These are phyloP conservation scores for Torymus texanus DNA, from an alignment of 2,888 invertebrate genomes.

Conservation along the genomic window DNA sequence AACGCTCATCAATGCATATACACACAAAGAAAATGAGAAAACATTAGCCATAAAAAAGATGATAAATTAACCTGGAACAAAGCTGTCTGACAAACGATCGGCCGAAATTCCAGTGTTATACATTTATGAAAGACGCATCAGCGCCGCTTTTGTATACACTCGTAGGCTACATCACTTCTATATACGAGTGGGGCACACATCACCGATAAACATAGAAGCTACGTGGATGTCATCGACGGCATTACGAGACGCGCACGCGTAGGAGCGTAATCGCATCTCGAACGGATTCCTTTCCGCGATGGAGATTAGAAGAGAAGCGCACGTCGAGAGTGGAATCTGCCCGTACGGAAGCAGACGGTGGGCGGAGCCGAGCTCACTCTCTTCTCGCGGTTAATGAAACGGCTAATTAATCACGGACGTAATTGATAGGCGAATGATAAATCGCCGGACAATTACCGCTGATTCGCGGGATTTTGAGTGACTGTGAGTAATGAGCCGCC, in stretches of 20 bases:
- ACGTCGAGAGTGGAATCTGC: neutral
- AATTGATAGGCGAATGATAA: slow-evolving; percentile 52
- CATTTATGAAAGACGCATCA: too few relatives aligned
- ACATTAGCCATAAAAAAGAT: too few relatives aligned
- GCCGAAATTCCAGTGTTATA: too few relatives aligned
- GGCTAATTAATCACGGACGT: slow-evolving; percentile 48
- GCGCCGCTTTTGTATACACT: too few relatives aligned
- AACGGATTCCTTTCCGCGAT: too few relatives aligned
- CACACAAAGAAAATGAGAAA: too few relatives aligned
- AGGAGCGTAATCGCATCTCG: neutral
- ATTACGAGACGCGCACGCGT: neutral
- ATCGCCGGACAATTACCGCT: slow-evolving; percentile 42
- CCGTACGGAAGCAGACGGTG: slow-evolving; percentile 27
- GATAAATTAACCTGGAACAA: too few relatives aligned
- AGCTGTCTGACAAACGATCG: too few relatives aligned
- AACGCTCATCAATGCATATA: too few relatives aligned
- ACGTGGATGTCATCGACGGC: slow-evolving; percentile 13
- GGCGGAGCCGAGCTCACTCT: slow-evolving; percentile 14
- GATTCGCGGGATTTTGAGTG: slow-evolving; percentile 46
- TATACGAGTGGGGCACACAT: neutral
- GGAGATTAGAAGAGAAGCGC: too few relatives aligned
- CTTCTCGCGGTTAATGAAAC: slow-evolving; percentile 37
- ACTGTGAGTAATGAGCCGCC: slow-evolving; percentile 46
- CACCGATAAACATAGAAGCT: neutral
- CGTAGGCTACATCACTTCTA: too few relatives aligned